Evolutionary conservation across 1,140 invertebrate species (phyloP).

Genomic region (Micrasema minimum): DNA sequence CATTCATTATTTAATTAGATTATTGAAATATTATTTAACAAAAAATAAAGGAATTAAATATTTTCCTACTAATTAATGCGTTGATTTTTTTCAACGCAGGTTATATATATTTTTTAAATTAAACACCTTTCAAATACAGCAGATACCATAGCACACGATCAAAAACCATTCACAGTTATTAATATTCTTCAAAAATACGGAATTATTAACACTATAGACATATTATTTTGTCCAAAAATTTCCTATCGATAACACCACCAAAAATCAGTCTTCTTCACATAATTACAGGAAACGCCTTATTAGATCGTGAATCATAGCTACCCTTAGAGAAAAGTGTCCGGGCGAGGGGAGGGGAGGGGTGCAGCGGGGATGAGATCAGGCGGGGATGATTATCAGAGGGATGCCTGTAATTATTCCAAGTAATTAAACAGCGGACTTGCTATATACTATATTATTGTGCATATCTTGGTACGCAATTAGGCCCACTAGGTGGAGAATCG

Average conservation of each 20-base stretch:
- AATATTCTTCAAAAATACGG: not conserved
- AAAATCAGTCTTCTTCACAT: conserved; percentile 50
- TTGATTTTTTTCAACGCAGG: no score
- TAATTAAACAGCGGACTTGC: conserved; percentile 49
- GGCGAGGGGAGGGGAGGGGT: conserved; percentile 5
- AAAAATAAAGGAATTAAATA: no score
- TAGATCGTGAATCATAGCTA: conserved; percentile 50
- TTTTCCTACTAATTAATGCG: no score
- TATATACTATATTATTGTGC: not conserved
- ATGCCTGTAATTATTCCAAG: conserved; percentile 50
- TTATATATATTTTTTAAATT: no score
- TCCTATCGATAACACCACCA: no score
- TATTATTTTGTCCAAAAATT: no score
- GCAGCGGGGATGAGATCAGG: conserved; percentile 25
- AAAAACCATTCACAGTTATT: not conserved
- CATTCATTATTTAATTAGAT: no score
- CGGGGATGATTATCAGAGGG: conserved; percentile 29
- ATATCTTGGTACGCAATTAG: conserved; percentile 33
- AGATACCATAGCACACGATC: no score
- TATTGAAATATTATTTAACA: no score
- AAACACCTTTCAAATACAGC: no score
- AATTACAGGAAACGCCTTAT: conserved; percentile 54
- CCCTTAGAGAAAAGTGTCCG: conserved; percentile 37
- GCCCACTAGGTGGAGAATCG: not conserved
- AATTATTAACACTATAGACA: no score